phyloP scores from a whole-genome alignment of 2,113 vertebrate genomes.

The Pangasianodon hypophthalmus region DNA sequence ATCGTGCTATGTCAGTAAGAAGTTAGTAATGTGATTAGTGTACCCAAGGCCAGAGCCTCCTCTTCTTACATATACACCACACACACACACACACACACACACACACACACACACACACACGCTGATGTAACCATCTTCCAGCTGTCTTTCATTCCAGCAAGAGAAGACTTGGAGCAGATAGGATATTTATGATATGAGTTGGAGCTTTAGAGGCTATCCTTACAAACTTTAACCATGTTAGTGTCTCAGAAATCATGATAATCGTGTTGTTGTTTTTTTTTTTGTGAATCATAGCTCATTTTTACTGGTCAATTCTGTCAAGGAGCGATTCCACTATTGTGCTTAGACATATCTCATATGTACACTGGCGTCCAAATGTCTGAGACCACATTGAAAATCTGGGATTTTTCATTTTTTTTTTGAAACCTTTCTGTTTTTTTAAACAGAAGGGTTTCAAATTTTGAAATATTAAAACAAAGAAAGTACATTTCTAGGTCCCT shows the following conservation, averaged over 20 bases:
- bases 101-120: neutral
- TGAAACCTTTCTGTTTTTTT: too few species aligned
- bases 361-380: too few species aligned
- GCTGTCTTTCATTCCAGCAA: conserved; percentile 21
- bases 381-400: too few species aligned
- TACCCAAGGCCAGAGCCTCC: conserved; percentile 60
- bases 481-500: neutral
- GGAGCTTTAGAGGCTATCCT: neutral
- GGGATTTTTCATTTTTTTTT: too few species aligned
- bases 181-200: neutral
- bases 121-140: conserved; percentile 13
- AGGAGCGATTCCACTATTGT: neutral
- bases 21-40: conserved; percentile 58
- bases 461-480: too few species aligned
- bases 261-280: too few species aligned
- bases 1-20: conserved; percentile 32
- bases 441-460: too few species aligned
- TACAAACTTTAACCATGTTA: neutral
- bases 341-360: neutral
- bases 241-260: neutral
- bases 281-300: too few species aligned
- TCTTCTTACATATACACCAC: conserved; percentile 38
- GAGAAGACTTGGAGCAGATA: neutral
- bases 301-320: neutral
- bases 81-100: neutral